Evolutionary conservation across 2,797 vertebrate genomes (phyloP).

Genomic region (Mionectes olivaceus): DNA sequence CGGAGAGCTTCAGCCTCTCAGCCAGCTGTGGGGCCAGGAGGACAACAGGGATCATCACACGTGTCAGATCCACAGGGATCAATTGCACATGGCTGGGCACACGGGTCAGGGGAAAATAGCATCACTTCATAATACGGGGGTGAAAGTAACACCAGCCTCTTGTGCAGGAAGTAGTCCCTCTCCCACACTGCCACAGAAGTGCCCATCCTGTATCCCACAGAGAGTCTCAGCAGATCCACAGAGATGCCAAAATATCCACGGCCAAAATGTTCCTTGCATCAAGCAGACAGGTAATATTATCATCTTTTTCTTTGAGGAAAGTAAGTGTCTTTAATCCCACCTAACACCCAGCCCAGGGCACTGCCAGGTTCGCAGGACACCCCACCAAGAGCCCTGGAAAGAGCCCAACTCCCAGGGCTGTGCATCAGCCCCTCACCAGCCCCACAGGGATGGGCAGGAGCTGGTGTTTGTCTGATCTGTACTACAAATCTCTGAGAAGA

Average conservation of each 20-base stretch:
- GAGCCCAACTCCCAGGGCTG: background rate
- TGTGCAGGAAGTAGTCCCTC: background rate
- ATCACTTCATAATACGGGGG: accelerated
- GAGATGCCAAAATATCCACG: background rate
- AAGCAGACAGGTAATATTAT: background rate
- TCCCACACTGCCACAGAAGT: background rate
- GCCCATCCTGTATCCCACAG: accelerated
- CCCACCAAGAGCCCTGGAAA: background rate
- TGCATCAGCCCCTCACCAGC: background rate
- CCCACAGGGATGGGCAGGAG: background rate
- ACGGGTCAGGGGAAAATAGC: accelerated
- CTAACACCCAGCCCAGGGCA: background rate
- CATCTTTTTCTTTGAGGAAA: background rate
- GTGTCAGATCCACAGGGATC: background rate
- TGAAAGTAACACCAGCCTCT: background rate
- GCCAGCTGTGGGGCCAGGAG: slow-evolving; percentile 80
- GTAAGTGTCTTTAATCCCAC: background rate
- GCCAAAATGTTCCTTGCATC: background rate
- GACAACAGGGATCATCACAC: accelerated
- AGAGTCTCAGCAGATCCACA: background rate
- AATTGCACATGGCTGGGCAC: accelerated
- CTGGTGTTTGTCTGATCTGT: background rate
- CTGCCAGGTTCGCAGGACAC: background rate
- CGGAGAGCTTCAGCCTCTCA: slow-evolving; percentile 84
- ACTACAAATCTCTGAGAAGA: background rate